Conservation (phyloP, 1,140 invertebrate genomes). For the Pseudomyrmex cubaensis region DNA sequence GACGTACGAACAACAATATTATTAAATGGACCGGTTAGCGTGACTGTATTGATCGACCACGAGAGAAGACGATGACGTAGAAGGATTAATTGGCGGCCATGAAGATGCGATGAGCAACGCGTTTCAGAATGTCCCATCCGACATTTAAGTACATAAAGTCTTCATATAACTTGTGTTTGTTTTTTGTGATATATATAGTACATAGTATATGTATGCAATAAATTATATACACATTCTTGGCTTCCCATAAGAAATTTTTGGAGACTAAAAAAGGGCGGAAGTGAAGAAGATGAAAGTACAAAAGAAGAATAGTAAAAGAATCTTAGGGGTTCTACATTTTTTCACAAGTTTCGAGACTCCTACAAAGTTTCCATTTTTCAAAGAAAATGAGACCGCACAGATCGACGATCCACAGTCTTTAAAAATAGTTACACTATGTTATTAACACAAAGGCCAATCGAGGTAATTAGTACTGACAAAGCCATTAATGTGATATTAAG, state of each 20-base stretch:
- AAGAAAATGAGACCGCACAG: not conserved
- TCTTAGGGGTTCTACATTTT: not conserved
- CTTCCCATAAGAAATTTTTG: not conserved
- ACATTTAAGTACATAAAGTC: too few relatives aligned
- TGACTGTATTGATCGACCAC: conserved; percentile 16
- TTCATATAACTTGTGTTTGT: too few relatives aligned
- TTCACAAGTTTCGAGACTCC: not conserved
- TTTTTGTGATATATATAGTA: too few relatives aligned
- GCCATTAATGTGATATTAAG: conserved; percentile 8
- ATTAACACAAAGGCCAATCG: not conserved
- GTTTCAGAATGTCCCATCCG: too few relatives aligned
- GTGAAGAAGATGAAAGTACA: not conserved
- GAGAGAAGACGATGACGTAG: not conserved
- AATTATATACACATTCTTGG: too few relatives aligned
- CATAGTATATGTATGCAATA: too few relatives aligned
- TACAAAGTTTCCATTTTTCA: not conserved
- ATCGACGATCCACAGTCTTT: not conserved
- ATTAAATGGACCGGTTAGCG: not conserved
- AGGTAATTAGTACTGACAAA: conserved; percentile 33
- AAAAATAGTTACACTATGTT: conserved; percentile 19
- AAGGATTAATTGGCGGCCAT: not conserved
- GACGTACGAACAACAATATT: conserved; percentile 22
- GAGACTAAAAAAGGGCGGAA: not conserved
- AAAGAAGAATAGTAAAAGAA: conserved; percentile 3
- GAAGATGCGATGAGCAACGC: not conserved